Conservation (phyloP, 2,113 vertebrate species). For the Megaceryle maxima region DNA sequence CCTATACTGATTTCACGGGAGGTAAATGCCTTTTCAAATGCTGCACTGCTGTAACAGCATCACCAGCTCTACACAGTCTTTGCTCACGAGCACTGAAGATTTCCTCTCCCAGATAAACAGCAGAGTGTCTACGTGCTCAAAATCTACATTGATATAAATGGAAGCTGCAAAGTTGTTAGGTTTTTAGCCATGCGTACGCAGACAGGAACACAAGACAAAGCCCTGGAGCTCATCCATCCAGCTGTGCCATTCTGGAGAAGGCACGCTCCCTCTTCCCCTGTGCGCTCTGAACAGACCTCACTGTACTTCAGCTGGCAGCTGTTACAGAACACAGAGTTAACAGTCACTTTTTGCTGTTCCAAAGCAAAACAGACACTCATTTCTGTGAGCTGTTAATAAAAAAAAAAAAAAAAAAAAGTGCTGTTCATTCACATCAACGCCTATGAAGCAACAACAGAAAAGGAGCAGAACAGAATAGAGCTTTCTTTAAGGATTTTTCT, state of each 20-base stretch:
- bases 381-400: neutral
- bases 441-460: neutral
- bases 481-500: neutral
- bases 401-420: neutral
- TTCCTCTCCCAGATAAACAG: neutral
- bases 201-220: neutral
- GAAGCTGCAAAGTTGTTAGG: neutral
- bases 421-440: neutral
- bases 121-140: neutral
- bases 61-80: neutral
- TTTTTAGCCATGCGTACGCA: neutral
- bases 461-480: neutral
- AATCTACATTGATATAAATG: neutral
- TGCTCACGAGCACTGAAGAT: neutral
- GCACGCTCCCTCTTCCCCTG: neutral
- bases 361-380: neutral
- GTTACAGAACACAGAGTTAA: neutral
- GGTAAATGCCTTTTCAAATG: neutral
- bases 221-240: neutral
- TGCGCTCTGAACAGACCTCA: rapidly evolving
- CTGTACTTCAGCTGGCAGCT: neutral
- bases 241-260: neutral
- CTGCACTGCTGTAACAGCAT: neutral
- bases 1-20: neutral
- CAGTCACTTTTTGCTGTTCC: neutral